Conservation (phyloP, 2,797 vertebrate genomes). For the Scarus forsteni region DNA sequence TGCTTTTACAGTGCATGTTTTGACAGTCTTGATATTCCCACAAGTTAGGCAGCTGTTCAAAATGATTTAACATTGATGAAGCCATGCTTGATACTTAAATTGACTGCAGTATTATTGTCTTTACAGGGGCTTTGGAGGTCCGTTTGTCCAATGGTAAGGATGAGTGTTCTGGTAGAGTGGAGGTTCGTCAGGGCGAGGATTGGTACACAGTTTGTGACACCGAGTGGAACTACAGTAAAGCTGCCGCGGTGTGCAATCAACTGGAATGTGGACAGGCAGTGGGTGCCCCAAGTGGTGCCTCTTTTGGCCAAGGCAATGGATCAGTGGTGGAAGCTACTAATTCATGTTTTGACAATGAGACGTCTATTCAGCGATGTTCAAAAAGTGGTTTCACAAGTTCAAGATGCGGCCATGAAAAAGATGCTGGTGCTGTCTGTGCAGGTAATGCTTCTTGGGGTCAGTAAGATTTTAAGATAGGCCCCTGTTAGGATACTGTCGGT, state of each 20-base stretch:
- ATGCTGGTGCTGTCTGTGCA: conserved; percentile 67
- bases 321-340: conserved; percentile 53
- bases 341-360: conserved; percentile 58
- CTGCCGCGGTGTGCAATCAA: conserved; percentile 52
- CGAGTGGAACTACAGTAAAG: conserved; percentile 67
- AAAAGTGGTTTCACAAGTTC: conserved; percentile 50
- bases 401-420: conserved; percentile 63
- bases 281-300: conserved; percentile 1
- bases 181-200: conserved; percentile 48
- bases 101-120: conserved; percentile 6
- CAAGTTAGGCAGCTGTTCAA: too few relatives aligned
- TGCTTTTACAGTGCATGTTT: not conserved
- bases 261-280: conserved; percentile 63
- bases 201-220: conserved; percentile 77
- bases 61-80: not conserved
- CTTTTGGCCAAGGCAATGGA: conserved; percentile 58
- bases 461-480: too few relatives aligned
- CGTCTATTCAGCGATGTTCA: conserved; percentile 60
- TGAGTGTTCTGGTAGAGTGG: conserved; percentile 76
- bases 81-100: not conserved
- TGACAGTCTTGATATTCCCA: too few relatives aligned
- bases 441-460: conserved; percentile 49
- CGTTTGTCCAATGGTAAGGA: conserved; percentile 43
- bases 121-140: conserved; percentile 61
- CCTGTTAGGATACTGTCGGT: too few relatives aligned